Conservation (phyloP, 2,113 vertebrate species). For the Bubo scandiacus region DNA sequence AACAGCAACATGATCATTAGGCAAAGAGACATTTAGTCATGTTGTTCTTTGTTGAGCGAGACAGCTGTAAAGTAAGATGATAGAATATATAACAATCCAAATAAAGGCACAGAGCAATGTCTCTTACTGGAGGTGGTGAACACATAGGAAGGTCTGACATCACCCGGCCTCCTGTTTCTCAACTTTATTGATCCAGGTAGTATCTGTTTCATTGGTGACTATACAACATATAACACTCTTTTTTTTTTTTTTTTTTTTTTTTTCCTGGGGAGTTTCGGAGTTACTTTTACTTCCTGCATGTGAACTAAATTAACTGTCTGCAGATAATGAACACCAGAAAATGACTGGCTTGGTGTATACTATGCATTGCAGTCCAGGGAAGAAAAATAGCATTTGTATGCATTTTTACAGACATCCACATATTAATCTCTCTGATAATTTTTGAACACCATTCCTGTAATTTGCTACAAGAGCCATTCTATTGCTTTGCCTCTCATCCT, state of each 20-base stretch:
- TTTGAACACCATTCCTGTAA: not conserved
- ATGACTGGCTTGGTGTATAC: not conserved
- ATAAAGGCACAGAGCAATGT: not conserved
- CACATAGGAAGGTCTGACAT: not conserved
- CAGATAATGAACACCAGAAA: not conserved
- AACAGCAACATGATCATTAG: not conserved
- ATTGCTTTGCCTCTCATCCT: not conserved
- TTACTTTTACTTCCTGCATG: not conserved
- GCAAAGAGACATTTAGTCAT: not conserved
- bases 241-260: no score
- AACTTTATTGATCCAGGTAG: not conserved
- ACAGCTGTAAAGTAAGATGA: not conserved
- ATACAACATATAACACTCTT: not conserved
- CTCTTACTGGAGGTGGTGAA: not conserved
- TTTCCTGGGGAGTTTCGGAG: not conserved
- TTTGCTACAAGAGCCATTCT: not conserved
- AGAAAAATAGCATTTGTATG: not conserved
- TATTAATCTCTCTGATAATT: not conserved
- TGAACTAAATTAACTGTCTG: not conserved
- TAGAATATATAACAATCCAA: not conserved
- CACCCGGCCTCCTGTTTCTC: not conserved
- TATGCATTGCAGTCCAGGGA: not conserved
- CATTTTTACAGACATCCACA: not conserved
- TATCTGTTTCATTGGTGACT: not conserved
- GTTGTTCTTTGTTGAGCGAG: not conserved